Evolutionary conservation across 2,797 vertebrate genomes (phyloP), one percentile per base, ranked within the genome.

Genomic region (Aldrovandia affinis): DNA sequence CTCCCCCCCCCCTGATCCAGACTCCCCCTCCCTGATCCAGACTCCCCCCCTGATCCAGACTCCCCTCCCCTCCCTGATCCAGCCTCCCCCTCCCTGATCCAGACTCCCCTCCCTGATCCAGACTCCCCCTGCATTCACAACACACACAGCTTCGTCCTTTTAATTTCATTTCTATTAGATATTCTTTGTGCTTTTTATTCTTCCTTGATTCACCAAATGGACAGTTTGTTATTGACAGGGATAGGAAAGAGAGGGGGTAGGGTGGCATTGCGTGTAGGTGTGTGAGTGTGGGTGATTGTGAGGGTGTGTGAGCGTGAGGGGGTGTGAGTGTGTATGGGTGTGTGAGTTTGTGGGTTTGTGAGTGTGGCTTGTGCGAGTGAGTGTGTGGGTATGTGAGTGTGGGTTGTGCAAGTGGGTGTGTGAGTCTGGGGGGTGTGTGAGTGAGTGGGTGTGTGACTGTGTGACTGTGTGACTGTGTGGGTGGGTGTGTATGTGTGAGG

Each of bases 391-490:
- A 78, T 86, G 84, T 81, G 36, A 55, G 39, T 68, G n/a, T n/a
- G n/a, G n/a, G n/a, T n/a, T n/a, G n/a, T n/a, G n/a, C n/a, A n/a
- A n/a, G n/a, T n/a, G n/a, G n/a, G n/a, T n/a, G n/a, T n/a, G n/a
- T n/a, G n/a, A n/a, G n/a, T n/a, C n/a, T n/a, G n/a, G n/a, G n/a
- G n/a, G 18, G 70, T n/a, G 79, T 81, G 54, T n/a, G 88, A 81
- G 65, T 44, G n/a, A 87, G 83, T 88, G 86, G 78, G 83, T 18
- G 57, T 84, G 84, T 87, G 77, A 81, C 84, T 83, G 81, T 81
- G 73, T 82, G 25, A 81, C 79, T 83, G 81, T 85, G 70, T 55
- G 28, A 61, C 81, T 82, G 55, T n/a, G n/a, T n/a, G n/a, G n/a
- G n/a, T n/a, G n/a, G n/a, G 47, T 50, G 47, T 50, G 47, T 78